Evolutionary conservation across 2,888 invertebrate species (phyloP).

Genomic region (Dimorphilus gyrociliatus): DNA sequence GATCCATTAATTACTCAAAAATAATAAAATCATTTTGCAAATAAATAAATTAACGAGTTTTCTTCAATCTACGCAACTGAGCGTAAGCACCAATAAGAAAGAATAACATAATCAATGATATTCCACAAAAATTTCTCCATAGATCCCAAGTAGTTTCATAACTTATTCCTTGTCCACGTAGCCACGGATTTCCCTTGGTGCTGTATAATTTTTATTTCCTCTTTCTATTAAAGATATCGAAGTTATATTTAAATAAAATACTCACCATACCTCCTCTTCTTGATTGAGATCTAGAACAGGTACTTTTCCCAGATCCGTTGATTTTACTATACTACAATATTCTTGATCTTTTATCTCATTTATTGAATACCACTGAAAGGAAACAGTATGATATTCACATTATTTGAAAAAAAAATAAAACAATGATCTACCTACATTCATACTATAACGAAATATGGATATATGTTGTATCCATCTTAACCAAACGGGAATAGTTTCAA

Average conservation of each 20-base stretch:
- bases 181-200: slow-evolving; percentile 18
- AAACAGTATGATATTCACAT: too few species aligned
- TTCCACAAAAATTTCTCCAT: slow-evolving; percentile 25
- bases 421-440: slow-evolving; percentile 20
- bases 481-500: slow-evolving; percentile 23
- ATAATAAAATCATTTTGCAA: too few species aligned
- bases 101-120: slow-evolving; percentile 15
- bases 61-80: slow-evolving; percentile 25
- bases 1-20: too few species aligned
- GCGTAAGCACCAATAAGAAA: slow-evolving; percentile 24
- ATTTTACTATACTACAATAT: slow-evolving; percentile 10
- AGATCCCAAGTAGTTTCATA: slow-evolving; percentile 24
- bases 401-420: too few species aligned
- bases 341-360: slow-evolving; percentile 22
- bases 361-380: slow-evolving; percentile 18
- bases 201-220: too few species aligned
- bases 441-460: slow-evolving; percentile 31
- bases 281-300: too few species aligned
- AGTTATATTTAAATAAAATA: too few species aligned
- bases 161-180: slow-evolving; percentile 19
- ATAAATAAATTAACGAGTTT: too few species aligned
- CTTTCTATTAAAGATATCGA: too few species aligned
- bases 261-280: too few species aligned
- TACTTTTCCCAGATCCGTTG: slow-evolving; percentile 5
- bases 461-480: slow-evolving; percentile 30